Evolutionary conservation across 2,113 vertebrate genomes (phyloP).

Genomic region (Thalassoma bifasciatum): DNA sequence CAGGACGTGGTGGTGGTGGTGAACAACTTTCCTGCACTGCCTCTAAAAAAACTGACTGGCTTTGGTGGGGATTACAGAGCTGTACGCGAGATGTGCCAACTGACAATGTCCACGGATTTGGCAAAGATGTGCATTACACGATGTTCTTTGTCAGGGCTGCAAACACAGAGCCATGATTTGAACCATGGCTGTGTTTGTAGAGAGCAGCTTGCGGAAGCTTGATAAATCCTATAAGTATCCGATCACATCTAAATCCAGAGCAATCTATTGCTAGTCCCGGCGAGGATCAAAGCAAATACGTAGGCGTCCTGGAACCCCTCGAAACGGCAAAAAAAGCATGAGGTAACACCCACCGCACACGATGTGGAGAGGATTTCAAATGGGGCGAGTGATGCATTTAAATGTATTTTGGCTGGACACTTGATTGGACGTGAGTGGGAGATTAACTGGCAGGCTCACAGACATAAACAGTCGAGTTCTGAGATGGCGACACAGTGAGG

Average conservation of each 20-base stretch:
- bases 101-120: conserved; percentile 79
- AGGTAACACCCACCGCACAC: conserved; percentile 11
- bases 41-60: conserved; percentile 58
- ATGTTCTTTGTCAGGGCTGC: conserved; percentile 74
- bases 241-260: conserved; percentile 73
- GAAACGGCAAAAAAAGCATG: conserved; percentile 47
- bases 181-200: conserved; percentile 58
- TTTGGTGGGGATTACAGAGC: conserved; percentile 71
- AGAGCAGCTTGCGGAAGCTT: conserved; percentile 71
- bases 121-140: conserved; percentile 69
- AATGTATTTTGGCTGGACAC: conserved; percentile 23
- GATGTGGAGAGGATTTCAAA: conserved; percentile 23
- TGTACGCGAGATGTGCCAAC: conserved; percentile 70
- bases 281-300: conserved; percentile 56
- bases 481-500: conserved; percentile 50
- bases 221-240: conserved; percentile 78
- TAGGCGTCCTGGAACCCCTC: conserved; percentile 30
- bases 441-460: conserved; percentile 33
- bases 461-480: not conserved
- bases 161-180: conserved; percentile 65
- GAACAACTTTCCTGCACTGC: conserved; percentile 48
- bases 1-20: conserved; percentile 46
- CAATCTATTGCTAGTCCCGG: conserved; percentile 60
- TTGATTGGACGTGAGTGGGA: conserved; percentile 26
- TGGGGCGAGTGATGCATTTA: not conserved